Base-by-base conservation (phyloP, 1,140 invertebrate genomes). In the Drosophila malerkotliana region DNA sequence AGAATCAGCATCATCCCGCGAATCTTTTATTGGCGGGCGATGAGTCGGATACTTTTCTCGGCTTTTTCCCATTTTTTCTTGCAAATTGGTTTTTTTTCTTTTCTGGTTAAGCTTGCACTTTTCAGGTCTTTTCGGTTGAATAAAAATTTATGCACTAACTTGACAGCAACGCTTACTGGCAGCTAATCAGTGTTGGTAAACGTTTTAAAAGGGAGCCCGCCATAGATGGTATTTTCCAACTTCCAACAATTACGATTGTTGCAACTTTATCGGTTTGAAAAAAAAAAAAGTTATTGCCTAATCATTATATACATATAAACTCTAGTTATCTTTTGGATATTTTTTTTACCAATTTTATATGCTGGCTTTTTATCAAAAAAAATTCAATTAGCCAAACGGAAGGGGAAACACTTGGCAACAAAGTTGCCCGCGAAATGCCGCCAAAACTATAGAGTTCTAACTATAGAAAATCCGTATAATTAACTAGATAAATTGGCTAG, bases 301-400 rank as follows among this genome's bases (percentile, higher is more conserved):
- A 26, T 26, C 26, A 26, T 26, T 26, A 26, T 28, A 5, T 6
- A 7, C 1, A 28, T 32, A 18, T 21, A 21, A 21, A 21, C 24
- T 61, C 21, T 21, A 34, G 44, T 47, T 45, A 56, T 56, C 60
- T 18, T 7, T 28, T 28, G 4, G 26, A 28, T 28, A 28, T 28
- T 28, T 6, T 28, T 28, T 6, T 80, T 80, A 85, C 85, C 85
- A 76, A 67, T 48, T 30, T 62, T 21, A 21, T 21, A 18, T 18
- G 68, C 61, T 62, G 67, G 54, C 62, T 48, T 48, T 76, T 81
- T 81, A 81, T 81, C 78, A 81, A 18, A 18, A 18, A 18, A 18
- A 81, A 81, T 80, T 83, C 80, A 83, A 83, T 83, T 80, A 83
- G 78, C 26, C 56, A 28, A 41, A 62, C 61, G 49, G 2, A 48